Conservation (phyloP, 2,888 invertebrate species). For the Liodrosophila aerea region DNA sequence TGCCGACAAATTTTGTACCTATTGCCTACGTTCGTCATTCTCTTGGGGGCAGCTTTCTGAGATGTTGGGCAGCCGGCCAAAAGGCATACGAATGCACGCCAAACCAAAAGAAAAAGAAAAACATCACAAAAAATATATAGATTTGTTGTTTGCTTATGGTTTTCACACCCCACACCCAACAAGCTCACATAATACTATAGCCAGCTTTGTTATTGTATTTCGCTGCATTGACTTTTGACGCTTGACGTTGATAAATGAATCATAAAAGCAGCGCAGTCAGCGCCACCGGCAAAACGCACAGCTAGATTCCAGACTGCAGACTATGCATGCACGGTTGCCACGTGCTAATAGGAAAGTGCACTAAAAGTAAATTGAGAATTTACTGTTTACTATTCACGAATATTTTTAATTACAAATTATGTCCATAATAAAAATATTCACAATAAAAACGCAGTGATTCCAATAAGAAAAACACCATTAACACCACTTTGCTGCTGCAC, state of each 20-base stretch:
- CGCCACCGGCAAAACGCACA: conserved; percentile 44
- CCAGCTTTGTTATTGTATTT: conserved; percentile 30
- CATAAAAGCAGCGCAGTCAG: conserved; percentile 68
- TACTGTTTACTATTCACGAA: too few relatives aligned
- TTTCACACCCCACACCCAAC: conserved; percentile 56
- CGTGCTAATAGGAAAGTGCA: too few relatives aligned
- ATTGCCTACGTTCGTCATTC: conserved; percentile 46
- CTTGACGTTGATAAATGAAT: conserved; percentile 77
- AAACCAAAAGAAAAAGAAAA: conserved; percentile 4
- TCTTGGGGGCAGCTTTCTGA: conserved; percentile 11
- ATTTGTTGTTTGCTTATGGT: conserved; percentile 51
- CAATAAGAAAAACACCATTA: too few relatives aligned
- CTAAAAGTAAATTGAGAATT: too few relatives aligned
- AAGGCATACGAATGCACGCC: conserved; percentile 30
- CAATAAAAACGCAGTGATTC: too few relatives aligned
- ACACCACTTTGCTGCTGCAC: too few relatives aligned
- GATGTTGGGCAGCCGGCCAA: conserved; percentile 60
- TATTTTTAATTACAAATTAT: too few relatives aligned
- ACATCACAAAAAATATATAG: conserved; percentile 13
- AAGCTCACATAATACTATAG: conserved; percentile 1
- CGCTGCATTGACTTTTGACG: conserved; percentile 73
- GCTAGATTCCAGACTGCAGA: conserved; percentile 3
- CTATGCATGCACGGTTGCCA: too few relatives aligned
- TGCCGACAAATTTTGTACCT: conserved; percentile 37
- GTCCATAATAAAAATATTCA: too few relatives aligned